Percentiles rank a stretch among this genome's conserved stretches.
These are phyloP conservation scores for Bufo gargarizans DNA, from an alignment of 2,113 vertebrate genomes.

Conservation along the genomic window DNA sequence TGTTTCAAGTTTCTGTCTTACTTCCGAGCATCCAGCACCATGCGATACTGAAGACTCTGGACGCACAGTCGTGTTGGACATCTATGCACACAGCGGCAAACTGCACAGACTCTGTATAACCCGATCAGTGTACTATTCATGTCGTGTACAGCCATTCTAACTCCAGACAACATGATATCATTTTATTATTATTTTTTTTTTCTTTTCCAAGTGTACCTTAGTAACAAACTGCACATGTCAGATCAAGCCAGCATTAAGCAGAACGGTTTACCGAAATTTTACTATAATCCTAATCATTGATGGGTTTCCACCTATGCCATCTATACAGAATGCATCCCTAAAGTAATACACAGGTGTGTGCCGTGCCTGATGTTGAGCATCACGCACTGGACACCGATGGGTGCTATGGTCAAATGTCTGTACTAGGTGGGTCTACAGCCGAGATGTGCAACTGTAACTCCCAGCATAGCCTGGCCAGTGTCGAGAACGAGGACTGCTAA, in stretches of 20 bases:
- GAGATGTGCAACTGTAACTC: background rate
- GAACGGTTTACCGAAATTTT: background rate
- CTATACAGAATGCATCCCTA: background rate
- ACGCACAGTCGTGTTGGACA: conserved; percentile 65
- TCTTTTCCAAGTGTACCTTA: conserved; percentile 65
- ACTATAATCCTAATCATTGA: background rate
- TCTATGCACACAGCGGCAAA: conserved; percentile 85
- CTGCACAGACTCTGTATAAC: conserved; percentile 76
- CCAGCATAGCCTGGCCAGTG: background rate
- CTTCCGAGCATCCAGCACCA: conserved; percentile 97
- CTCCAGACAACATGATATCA: conserved; percentile 70
- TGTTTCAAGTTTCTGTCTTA: conserved; percentile 99
- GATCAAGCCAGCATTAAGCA: conserved; percentile 64
- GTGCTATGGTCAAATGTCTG: background rate
- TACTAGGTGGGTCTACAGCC: background rate
- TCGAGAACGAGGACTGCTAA: background rate
- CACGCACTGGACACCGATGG: background rate
- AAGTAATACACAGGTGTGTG: background rate
- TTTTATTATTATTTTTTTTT: conserved; percentile 60
- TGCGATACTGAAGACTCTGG: conserved; percentile 85
- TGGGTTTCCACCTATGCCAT: too few relatives aligned
- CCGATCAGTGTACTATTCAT: conserved; percentile 73
- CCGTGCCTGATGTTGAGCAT: background rate
- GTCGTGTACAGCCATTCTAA: conserved; percentile 73
- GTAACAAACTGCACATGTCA: conserved; percentile 67